Conservation (phyloP, 1,140 invertebrate genomes). For the Carcinoscorpius rotundicauda region DNA sequence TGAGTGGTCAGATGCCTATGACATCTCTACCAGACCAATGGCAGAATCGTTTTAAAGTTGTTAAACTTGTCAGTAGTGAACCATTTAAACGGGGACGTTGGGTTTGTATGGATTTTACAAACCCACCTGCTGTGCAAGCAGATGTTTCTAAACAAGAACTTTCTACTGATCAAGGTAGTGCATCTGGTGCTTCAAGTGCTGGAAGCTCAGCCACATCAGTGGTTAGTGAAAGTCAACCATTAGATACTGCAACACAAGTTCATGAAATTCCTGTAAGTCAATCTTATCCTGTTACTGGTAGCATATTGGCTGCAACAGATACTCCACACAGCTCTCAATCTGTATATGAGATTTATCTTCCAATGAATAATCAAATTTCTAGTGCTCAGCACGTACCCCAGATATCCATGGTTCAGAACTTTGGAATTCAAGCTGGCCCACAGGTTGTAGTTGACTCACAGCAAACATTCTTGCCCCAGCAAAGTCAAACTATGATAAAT, state of each 20-base stretch:
- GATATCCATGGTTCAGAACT: too few relatives aligned
- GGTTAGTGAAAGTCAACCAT: conserved; percentile 6
- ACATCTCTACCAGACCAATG: conserved; percentile 22
- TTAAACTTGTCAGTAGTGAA: conserved; percentile 90
- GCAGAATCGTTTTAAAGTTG: conserved; percentile 70
- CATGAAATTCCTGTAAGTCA: conserved; percentile 19
- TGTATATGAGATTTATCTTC: conserved; percentile 14
- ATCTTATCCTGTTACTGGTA: conserved; percentile 9
- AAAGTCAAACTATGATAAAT: too few relatives aligned
- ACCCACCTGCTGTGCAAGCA: conserved; percentile 44
- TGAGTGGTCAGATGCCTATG: too few relatives aligned
- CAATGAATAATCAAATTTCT: conserved; percentile 9
- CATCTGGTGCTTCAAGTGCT: conserved; percentile 3
- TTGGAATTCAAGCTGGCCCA: too few relatives aligned
- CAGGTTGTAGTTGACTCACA: too few relatives aligned
- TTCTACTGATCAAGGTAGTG: conserved; percentile 4
- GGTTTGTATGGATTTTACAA: conserved; percentile 90
- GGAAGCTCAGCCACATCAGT: conserved; percentile 5
- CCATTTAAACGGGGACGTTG: conserved; percentile 85
- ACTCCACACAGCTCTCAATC: conserved; percentile 11
- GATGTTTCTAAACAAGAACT: conserved; percentile 15
- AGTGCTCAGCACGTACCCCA: too few relatives aligned
- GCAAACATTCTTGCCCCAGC: too few relatives aligned
- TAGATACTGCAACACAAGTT: conserved; percentile 16
- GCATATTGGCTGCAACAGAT: conserved; percentile 12